These are phyloP conservation scores for Ceyx melanurus DNA, from an alignment of 2,113 vertebrate genomes.

Conservation along the genomic window DNA sequence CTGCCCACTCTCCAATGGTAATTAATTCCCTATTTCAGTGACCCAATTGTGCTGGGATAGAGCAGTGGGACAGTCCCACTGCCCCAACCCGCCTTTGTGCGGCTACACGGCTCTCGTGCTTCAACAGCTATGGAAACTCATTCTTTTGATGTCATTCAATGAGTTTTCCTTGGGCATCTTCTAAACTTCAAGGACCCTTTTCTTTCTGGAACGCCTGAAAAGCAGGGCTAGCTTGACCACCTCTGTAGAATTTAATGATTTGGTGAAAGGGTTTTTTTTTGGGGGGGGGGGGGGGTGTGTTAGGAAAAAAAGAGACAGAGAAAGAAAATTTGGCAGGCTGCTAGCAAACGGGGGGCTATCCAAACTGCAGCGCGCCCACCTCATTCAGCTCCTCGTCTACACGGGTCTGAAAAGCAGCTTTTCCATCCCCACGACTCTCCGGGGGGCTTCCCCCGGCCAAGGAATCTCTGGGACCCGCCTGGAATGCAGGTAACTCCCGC, in stretches of 20 bases:
- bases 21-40: slow-evolving; percentile 90
- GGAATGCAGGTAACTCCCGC: no score
- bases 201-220: slow-evolving; percentile 79
- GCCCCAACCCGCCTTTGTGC: slow-evolving; percentile 81
- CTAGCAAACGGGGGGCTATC: slow-evolving; percentile 20
- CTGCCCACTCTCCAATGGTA: slow-evolving; percentile 86
- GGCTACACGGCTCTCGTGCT: slow-evolving; percentile 82
- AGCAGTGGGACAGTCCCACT: slow-evolving; percentile 79
- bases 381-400: neutral
- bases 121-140: slow-evolving; percentile 84
- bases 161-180: slow-evolving; percentile 85
- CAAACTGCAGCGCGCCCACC: neutral
- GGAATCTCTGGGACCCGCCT: neutral
- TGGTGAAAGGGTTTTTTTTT: slow-evolving; percentile 77
- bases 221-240: slow-evolving; percentile 82
- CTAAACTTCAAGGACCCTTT: slow-evolving; percentile 87
- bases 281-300: slow-evolving; percentile 54
- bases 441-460: neutral
- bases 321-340: slow-evolving; percentile 72
- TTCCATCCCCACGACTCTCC: neutral
- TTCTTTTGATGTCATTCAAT: slow-evolving; percentile 88
- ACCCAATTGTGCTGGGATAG: slow-evolving; percentile 86
- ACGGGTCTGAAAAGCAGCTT: neutral
- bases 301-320: slow-evolving; percentile 27
- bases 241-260: slow-evolving; percentile 86